These are phyloP conservation scores for Diadumene lineata DNA, from an alignment of 92 coral and sea anemone species.

Conservation along the genomic window DNA sequence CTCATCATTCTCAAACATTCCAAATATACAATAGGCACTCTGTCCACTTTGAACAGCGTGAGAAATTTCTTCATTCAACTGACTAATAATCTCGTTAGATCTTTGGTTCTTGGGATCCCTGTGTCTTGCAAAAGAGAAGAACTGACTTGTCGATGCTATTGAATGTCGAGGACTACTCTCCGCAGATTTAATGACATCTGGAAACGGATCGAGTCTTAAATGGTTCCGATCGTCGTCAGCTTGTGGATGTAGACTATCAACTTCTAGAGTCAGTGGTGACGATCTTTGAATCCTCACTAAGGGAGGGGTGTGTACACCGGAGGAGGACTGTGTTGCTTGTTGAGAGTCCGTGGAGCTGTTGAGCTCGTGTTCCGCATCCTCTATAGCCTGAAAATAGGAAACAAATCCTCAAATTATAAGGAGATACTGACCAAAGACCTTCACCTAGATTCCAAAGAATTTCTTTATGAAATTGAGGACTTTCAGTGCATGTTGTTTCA, in stretches of 20 bases:
- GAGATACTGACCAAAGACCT: no score
- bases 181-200: constrained; percentile 97
- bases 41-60: constrained; percentile 89
- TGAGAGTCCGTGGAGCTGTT: constrained; percentile 34
- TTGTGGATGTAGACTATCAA: constrained; percentile 35
- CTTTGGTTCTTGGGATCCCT: constrained; percentile 61
- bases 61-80: constrained; percentile 81
- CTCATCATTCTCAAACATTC: constrained; percentile 93
- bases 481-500: no score
- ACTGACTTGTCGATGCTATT: constrained; percentile 66
- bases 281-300: constrained; percentile 71
- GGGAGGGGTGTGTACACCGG: constrained; percentile 77
- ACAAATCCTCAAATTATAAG: no score
- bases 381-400: constrained; percentile 58
- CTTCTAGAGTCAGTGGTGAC: constrained; percentile 58
- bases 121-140: constrained; percentile 46
- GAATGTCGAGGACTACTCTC: constrained; percentile 95
- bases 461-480: no score
- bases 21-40: constrained; percentile 93
- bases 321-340: constrained; percentile 72
- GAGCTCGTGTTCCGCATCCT: constrained; percentile 66
- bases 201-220: constrained; percentile 84
- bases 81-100: constrained; percentile 76
- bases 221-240: constrained; percentile 38
- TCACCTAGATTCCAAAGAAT: no score